These are phyloP conservation scores for Dermolepida albohirtum DNA, from an alignment of 2,888 invertebrate genomes.

Conservation along the genomic window DNA sequence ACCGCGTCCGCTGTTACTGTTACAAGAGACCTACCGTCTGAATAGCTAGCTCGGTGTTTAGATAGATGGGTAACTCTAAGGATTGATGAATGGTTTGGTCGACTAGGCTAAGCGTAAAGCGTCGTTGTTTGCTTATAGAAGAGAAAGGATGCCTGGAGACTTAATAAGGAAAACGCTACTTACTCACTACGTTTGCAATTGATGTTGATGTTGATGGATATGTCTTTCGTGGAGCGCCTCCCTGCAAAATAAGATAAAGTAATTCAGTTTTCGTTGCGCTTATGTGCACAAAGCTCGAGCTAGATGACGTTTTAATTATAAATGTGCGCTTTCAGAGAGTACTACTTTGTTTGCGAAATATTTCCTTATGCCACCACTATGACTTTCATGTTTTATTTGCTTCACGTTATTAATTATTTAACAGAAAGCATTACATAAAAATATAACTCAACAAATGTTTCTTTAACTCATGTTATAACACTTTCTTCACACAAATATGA, in stretches of 20 bases:
- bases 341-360: not conserved
- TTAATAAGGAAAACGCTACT: constrained; percentile 49
- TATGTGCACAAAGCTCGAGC: constrained; percentile 5
- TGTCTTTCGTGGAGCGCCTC: constrained; percentile 12
- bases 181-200: constrained; percentile 34
- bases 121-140: constrained; percentile 24
- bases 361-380: not conserved
- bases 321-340: not conserved
- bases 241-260: constrained; percentile 38
- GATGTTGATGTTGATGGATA: constrained; percentile 49
- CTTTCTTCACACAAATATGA: too few relatives aligned
- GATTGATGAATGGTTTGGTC: constrained; percentile 47
- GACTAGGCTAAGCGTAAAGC: constrained; percentile 3
- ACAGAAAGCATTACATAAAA: too few relatives aligned
- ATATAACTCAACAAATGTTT: too few relatives aligned
- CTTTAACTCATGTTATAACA: too few relatives aligned
- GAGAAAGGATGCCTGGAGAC: constrained; percentile 45
- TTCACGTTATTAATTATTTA: too few relatives aligned
- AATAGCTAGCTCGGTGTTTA: constrained; percentile 43
- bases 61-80: constrained; percentile 48
- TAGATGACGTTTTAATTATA: constrained; percentile 24
- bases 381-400: too few relatives aligned
- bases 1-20: not conserved
- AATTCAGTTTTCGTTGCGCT: constrained; percentile 22
- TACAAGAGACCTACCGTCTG: constrained; percentile 12